Evolutionary conservation across 2,888 invertebrate genomes (phyloP).

Genomic region (Brachypterus glaber): DNA sequence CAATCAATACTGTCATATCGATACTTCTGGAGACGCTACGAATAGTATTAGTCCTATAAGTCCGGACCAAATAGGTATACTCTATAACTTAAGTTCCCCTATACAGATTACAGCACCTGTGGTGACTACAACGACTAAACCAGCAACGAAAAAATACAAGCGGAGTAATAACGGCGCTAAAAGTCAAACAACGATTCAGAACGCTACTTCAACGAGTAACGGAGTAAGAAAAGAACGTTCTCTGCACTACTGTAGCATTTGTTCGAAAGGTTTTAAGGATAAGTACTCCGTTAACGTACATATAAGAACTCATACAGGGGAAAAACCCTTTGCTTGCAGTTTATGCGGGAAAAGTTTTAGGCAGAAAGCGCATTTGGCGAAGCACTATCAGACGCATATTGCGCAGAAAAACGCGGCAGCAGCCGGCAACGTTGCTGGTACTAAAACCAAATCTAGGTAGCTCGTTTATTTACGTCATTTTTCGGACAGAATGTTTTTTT

Average conservation of each 20-base stretch:
- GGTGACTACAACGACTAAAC: slow-evolving; percentile 53
- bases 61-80: slow-evolving; percentile 35
- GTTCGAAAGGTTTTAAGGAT: slow-evolving; percentile 88
- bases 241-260: slow-evolving; percentile 86
- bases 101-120: slow-evolving; percentile 46
- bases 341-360: slow-evolving; percentile 89
- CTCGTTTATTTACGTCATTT: too few species aligned
- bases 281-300: slow-evolving; percentile 98
- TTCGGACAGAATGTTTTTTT: too few species aligned
- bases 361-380: slow-evolving; percentile 85
- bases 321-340: slow-evolving; percentile 93
- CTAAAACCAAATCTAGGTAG: slow-evolving; percentile 39
- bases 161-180: slow-evolving; percentile 42
- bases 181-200: slow-evolving; percentile 32
- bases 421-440: slow-evolving; percentile 45
- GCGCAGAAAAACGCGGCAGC: slow-evolving; percentile 70
- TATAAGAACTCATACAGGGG: slow-evolving; percentile 94
- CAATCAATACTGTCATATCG: slow-evolving; percentile 54
- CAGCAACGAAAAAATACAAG: slow-evolving; percentile 60
- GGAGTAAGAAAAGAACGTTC: slow-evolving; percentile 78
- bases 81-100: slow-evolving; percentile 36
- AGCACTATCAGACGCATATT: slow-evolving; percentile 88
- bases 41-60: slow-evolving; percentile 41
- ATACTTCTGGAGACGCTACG: slow-evolving; percentile 44
- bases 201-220: slow-evolving; percentile 54